These are phyloP conservation scores for Anomalospiza imberbis DNA, from an alignment of 2,797 vertebrate species.

Conservation along the genomic window DNA sequence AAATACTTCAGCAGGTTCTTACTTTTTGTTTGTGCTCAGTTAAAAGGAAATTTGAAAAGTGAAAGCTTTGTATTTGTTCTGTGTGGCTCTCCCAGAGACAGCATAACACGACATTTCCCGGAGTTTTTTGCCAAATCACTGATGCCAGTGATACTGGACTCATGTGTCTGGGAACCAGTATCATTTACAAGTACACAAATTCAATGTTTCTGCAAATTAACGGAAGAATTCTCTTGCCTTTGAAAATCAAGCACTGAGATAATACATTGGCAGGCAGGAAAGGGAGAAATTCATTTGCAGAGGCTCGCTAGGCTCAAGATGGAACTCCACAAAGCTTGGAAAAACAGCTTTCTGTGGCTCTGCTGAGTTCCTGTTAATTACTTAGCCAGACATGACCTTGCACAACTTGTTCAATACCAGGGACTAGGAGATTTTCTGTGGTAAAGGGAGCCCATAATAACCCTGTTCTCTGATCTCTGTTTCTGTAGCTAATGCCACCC, in stretches of 20 bases:
- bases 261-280: background rate
- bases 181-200: background rate
- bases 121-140: background rate
- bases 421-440: background rate
- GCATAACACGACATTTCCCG: background rate
- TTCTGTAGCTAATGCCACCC: background rate
- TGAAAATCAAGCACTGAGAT: background rate
- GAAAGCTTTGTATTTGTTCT: background rate
- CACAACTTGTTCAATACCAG: background rate
- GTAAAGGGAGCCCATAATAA: constrained; percentile 13
- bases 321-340: background rate
- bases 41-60: background rate
- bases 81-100: background rate
- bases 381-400: constrained; percentile 16
- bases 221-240: background rate
- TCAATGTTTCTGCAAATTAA: background rate
- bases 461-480: background rate
- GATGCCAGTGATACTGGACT: background rate
- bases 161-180: background rate
- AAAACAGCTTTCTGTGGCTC: constrained; percentile 36
- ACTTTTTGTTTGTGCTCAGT: background rate
- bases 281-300: constrained; percentile 13
- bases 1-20: background rate
- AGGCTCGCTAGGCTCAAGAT: background rate
- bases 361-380: constrained; percentile 44